Evolutionary conservation across 2,113 vertebrate genomes (phyloP), one percentile per base, ranked within the genome.

Genomic region (Hucho hucho): DNA sequence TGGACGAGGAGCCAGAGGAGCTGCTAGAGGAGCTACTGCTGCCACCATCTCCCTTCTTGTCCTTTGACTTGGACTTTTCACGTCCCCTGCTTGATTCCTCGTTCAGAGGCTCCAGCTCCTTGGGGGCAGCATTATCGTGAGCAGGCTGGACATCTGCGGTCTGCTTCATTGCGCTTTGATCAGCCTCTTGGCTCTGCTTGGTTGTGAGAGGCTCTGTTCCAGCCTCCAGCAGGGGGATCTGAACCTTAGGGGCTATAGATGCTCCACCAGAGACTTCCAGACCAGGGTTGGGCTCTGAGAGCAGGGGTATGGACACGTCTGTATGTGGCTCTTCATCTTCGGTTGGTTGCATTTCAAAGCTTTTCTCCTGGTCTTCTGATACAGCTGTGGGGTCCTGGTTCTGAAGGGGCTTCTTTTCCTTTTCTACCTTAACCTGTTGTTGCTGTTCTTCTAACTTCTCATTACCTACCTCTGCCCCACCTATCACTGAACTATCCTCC

Each of bases 1-100:
- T 97, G 0, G 95, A 97, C 0, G 95, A 95, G 84, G 93, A 96
- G 84, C 93, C 96, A 0, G 92, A 84, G 43, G 79, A 75, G 16
- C 73, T 92, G 73, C 75, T 83, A 56, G 89, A 90, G 66, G 90
- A 90, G 29, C 89, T 90, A 79, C 88, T 92, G 64, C 87, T 94
- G 77, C 92, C 94, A 82, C 90, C 94, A 53, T 89, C 89, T 25
- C 28, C 95, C 4, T 85, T 89, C 63, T 94, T 95, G 85, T 95
- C 95, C 86, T 89, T 94, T 63, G 88, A 86, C 37, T 32, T 32
- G 29, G 29, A 6, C 12, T 18, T 79, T 64, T 65, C 65, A 4
- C 91, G 85, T 74, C 95, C 94, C 29, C 91, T 88, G 70, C 56
- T 76, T 11, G 81, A 83, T 61, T 87, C 82, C 37, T 87, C 90